Evolutionary conservation across 2,888 invertebrate species (phyloP), one percentile per base, ranked within the genome.

Genomic region (Xanthostigma xanthostigma): DNA sequence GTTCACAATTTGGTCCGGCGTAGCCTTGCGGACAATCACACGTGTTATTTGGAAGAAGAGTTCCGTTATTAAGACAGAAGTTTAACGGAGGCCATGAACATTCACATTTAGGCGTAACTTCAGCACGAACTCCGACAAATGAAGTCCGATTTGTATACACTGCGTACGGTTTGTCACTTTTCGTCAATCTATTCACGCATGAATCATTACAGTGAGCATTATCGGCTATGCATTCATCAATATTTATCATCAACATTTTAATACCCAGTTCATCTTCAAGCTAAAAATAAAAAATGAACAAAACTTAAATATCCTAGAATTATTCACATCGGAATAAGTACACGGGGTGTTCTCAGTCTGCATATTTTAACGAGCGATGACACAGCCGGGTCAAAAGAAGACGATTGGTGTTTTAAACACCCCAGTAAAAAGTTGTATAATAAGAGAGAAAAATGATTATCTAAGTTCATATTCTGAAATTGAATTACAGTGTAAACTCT

Each of bases 71-170:
- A 41, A 59, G 58, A 53, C 65, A 64, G 60, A 91, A 91, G 1
- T 74, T 64, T 0, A 71, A 68, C 48, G 74, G 72, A n/a, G 53
- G 51, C 13, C 53, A 45, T 0, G 59, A 62, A 54, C 88, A 88
- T 0, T 74, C 76, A 60, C 93, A 94, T 44, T 81, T 76, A 0
- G 90, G 82, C 62, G 84, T 81, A 0, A 90, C 83, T 36, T 84
- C 73, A 0, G 91, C 90, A 17, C 82, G 80, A 0, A 98, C 90
- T 0, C 96, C 96, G 11, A 97, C 91, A 62, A 96, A 90, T 4
- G 93, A 91, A 0, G 93, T 91, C 2, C 81, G 83, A 62, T 97
- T 97, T 0, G 95, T 93, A 61, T 86, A 92, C 8, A 98, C 89
- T 8, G 88, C 76, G 36, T 83, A 77, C 0, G 91, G 89, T 2